Evolutionary conservation across 2,888 invertebrate species (phyloP).

Genomic region (Tachina lurida): DNA sequence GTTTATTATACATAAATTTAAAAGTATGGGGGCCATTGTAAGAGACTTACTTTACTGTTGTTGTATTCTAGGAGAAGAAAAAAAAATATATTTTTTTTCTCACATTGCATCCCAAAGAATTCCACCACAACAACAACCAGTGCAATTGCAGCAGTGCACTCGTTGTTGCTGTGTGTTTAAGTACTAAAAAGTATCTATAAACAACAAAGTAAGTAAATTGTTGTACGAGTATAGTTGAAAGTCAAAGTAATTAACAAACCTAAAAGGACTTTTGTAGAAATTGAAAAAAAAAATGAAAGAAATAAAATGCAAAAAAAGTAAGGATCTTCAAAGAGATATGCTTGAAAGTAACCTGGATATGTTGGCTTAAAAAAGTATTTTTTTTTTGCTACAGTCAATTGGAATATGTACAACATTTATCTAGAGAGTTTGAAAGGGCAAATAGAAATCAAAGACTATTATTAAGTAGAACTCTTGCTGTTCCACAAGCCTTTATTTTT

Average conservation of each 20-base stretch:
- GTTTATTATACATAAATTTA: not conserved
- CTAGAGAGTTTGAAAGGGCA: conserved; percentile 18
- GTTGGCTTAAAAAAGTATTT: not conserved
- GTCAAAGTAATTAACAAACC: conserved; percentile 68
- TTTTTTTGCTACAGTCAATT: conserved; percentile 32
- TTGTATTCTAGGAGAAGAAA: not conserved
- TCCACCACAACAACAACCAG: conserved; percentile 38
- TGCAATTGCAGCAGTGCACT: conserved; percentile 42
- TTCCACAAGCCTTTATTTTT: not conserved
- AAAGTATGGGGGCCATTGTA: not conserved
- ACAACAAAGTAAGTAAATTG: conserved; percentile 64
- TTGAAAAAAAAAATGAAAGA: not conserved
- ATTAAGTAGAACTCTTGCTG: not conserved
- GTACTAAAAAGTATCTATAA: conserved; percentile 47
- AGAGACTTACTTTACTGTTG: conserved; percentile 29
- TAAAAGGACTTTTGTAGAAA: conserved; percentile 53
- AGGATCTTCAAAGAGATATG: conserved; percentile 42
- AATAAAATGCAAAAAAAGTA: not conserved
- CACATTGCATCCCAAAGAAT: conserved; percentile 43
- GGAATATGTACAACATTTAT: conserved; percentile 27
- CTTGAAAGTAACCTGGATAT: conserved; percentile 49
- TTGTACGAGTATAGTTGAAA: conserved; percentile 51
- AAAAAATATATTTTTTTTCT: conserved; percentile 6
- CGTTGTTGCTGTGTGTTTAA: conserved; percentile 39
- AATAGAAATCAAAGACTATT: conserved; percentile 32